A percentile compares a stretch with the other conserved stretches of the same genome.
These are phyloP conservation scores for Andrena praecox DNA, from an alignment of 2,888 invertebrate species.

Conservation along the genomic window DNA sequence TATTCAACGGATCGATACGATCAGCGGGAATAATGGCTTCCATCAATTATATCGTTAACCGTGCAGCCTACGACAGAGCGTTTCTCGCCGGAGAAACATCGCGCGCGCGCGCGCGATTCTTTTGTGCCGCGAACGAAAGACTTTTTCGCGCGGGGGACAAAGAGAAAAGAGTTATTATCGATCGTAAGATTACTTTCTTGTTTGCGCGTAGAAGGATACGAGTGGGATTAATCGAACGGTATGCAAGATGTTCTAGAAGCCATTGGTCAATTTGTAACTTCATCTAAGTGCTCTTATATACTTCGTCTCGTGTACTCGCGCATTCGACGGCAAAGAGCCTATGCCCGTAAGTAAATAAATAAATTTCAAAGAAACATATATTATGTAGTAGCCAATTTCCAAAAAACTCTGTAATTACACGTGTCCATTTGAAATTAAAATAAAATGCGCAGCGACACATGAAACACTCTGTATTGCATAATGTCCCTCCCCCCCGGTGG, in stretches of 20 bases:
- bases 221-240: background rate
- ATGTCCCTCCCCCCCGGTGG: no score
- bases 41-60: constrained; percentile 56
- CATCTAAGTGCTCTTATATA: no score
- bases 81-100: constrained; percentile 21
- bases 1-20: constrained; percentile 60
- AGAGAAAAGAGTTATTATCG: constrained; percentile 2
- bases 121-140: background rate
- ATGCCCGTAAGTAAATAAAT: no score
- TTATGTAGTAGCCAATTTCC: no score
- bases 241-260: background rate
- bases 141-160: background rate
- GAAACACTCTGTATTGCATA: no score
- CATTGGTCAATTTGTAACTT: background rate
- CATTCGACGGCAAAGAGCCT: no score
- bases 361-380: no score
- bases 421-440: no score
- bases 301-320: no score
- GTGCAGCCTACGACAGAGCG: constrained; percentile 21
- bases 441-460: no score
- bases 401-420: no score
- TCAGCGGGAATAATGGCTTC: constrained; percentile 41
- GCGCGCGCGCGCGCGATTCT: background rate
- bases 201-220: background rate
- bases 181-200: background rate